A percentile compares a stretch with the other conserved stretches of the same genome.
Conservation (phyloP, 1,140 invertebrate genomes). For the Agrypnia vestita region DNA sequence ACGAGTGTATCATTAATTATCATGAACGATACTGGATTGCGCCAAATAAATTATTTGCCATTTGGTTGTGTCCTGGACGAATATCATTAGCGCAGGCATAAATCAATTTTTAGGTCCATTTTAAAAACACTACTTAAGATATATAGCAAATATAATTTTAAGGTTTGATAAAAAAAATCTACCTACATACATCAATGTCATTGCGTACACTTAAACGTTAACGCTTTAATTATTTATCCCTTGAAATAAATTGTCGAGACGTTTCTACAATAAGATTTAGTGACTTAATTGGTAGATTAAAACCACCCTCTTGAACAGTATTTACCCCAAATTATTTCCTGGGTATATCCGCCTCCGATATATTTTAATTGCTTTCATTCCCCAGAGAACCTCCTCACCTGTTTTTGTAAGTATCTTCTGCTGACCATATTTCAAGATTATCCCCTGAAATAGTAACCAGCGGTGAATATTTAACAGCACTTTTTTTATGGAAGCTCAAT, state of each 20-base stretch:
- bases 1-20: too few relatives aligned
- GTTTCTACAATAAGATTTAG: conserved; percentile 12
- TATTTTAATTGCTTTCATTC: conserved; percentile 36
- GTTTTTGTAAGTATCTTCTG: conserved; percentile 16
- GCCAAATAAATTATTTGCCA: too few relatives aligned
- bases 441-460: conserved; percentile 9
- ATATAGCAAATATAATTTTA: too few relatives aligned
- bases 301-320: not conserved
- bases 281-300: conserved; percentile 19
- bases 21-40: too few relatives aligned
- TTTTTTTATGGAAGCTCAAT: not conserved
- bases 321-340: not conserved
- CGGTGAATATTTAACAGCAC: not conserved
- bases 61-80: too few relatives aligned
- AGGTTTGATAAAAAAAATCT: too few relatives aligned
- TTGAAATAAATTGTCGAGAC: conserved; percentile 13
- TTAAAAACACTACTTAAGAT: too few relatives aligned
- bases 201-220: too few relatives aligned
- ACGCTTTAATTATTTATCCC: not conserved
- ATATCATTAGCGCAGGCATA: too few relatives aligned
- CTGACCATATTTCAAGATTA: conserved; percentile 36
- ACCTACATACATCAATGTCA: too few relatives aligned
- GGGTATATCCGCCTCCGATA: conserved; percentile 10
- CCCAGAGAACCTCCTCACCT: conserved; percentile 18
- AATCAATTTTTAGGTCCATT: too few relatives aligned